Percentiles rank a stretch among this genome's conserved stretches.
phyloP scores from a whole-genome alignment of 2,888 invertebrate species.

The Ochropleura plecta region DNA sequence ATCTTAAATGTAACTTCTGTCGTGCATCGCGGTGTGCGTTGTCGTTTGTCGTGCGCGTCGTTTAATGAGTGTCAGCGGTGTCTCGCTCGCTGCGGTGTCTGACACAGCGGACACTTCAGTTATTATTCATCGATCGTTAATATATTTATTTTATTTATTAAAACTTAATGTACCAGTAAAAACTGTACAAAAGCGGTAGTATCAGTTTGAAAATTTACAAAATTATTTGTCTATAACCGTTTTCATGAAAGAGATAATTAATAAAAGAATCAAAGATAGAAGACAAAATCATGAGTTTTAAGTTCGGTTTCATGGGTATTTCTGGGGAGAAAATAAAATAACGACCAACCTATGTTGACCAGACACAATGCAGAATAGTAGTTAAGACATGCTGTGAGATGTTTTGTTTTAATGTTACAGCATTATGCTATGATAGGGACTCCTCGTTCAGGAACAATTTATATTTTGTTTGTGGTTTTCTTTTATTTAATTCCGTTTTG shows the following conservation, averaged over 20 bases:
- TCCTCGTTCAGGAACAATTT: too few relatives aligned
- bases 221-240: neutral
- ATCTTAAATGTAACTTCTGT: constrained; percentile 16
- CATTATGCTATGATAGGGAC: too few relatives aligned
- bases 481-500: too few relatives aligned
- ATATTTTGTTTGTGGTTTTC: too few relatives aligned
- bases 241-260: neutral
- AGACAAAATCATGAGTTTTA: neutral
- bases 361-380: neutral
- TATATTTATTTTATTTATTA: too few relatives aligned
- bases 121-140: constrained; percentile 19
- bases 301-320: neutral
- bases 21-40: constrained; percentile 66
- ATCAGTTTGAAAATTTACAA: neutral
- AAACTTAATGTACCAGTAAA: too few relatives aligned
- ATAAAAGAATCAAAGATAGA: neutral
- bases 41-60: constrained; percentile 77
- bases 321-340: too few relatives aligned
- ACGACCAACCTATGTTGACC: too few relatives aligned
- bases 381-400: too few relatives aligned
- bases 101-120: constrained; percentile 60
- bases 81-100: constrained; percentile 57
- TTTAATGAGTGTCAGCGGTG: constrained; percentile 80
- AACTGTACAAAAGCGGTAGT: neutral
- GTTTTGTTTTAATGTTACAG: too few relatives aligned